A percentile compares a stretch with the other conserved stretches of the same genome.
Evolutionary conservation across 2,888 invertebrate species (phyloP).

Genomic region (Aphrophora alni): DNA sequence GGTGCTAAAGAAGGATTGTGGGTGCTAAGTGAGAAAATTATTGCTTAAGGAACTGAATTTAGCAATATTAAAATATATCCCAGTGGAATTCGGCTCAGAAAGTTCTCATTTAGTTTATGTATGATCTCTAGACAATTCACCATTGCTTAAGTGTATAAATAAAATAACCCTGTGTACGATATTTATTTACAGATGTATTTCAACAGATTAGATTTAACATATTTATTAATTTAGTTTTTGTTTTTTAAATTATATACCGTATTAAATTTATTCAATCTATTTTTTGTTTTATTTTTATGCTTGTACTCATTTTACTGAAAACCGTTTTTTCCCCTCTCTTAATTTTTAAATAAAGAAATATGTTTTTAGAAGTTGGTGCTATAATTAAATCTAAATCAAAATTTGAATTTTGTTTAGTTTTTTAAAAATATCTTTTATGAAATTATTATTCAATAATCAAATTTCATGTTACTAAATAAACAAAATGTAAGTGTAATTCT

Average conservation of each 20-base stretch:
- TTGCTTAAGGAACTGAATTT: not conserved
- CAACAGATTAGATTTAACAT: not conserved
- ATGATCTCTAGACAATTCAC: not conserved
- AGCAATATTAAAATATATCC: not conserved
- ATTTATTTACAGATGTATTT: not conserved
- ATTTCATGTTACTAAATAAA: not conserved
- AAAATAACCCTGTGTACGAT: not conserved
- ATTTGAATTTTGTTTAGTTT: not conserved
- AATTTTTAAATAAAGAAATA: not conserved
- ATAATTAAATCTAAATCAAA: conserved; percentile 2
- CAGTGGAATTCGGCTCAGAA: not conserved
- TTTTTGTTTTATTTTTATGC: not conserved
- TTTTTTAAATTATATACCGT: not conserved
- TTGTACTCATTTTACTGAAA: not conserved
- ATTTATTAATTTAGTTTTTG: not conserved
- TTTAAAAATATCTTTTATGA: not conserved
- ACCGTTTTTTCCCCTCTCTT: not conserved
- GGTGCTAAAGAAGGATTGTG: not conserved
- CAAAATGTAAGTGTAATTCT: not conserved
- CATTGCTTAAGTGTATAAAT: not conserved
- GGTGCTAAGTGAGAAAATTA: not conserved
- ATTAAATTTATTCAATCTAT: not conserved
- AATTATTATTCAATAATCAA: not conserved
- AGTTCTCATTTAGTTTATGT: not conserved
- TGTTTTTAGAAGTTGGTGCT: not conserved